Evolutionary conservation across 2,888 invertebrate genomes (phyloP).

Genomic region (Lissonota sp.): DNA sequence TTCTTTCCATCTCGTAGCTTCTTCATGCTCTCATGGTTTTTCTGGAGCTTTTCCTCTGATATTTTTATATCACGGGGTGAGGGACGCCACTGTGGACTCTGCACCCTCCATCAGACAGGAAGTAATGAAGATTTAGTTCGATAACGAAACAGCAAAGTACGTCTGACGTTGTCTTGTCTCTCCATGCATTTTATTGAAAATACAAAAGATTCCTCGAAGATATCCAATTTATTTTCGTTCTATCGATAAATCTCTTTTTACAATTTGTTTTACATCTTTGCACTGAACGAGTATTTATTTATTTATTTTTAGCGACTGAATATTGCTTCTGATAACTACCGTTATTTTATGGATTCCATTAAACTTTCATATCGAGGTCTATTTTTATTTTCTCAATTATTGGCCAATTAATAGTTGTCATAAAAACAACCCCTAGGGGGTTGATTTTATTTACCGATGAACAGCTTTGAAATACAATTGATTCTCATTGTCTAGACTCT

Average conservation of each 20-base stretch:
- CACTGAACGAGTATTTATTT: too few relatives aligned
- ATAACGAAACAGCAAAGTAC: neutral
- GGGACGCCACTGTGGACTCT: conserved; percentile 37
- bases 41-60: conserved; percentile 8
- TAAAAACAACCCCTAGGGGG: too few relatives aligned
- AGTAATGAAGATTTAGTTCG: conserved; percentile 68
- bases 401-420: too few relatives aligned
- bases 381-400: too few relatives aligned
- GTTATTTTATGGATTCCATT: too few relatives aligned
- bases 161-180: conserved; percentile 40
- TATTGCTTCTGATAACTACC: too few relatives aligned
- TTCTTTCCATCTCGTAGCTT: conserved; percentile 1
- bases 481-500: too few relatives aligned
- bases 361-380: too few relatives aligned
- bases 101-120: conserved; percentile 61
- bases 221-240: neutral
- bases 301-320: too few relatives aligned
- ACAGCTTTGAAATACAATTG: too few relatives aligned
- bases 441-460: too few relatives aligned
- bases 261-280: conserved; percentile 5
- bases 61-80: neutral
- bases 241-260: conserved; percentile 6
- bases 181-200: conserved; percentile 64
- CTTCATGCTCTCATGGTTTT: conserved; percentile 13
- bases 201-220: conserved; percentile 40